Evolutionary conservation across 1,140 invertebrate species (phyloP), one percentile per base, ranked within the genome.

Genomic region (Bombus superbus): DNA sequence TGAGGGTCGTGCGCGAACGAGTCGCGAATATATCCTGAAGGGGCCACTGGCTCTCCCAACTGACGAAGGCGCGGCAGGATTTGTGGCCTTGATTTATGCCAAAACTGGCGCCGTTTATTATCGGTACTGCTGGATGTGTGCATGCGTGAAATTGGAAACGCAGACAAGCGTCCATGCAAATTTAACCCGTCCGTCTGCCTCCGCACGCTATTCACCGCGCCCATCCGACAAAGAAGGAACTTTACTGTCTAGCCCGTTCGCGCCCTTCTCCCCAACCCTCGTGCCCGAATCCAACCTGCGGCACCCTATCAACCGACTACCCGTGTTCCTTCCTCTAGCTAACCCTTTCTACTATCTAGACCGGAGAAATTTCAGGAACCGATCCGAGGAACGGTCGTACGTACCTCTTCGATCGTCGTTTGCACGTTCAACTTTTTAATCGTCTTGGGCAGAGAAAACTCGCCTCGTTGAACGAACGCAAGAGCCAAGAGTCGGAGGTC

Each of bases 71-170:
- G 89, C 84, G 78, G 57, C 85, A 90, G 87, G 81, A 88, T 89
- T 91, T 89, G 91, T 87, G 92, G 91, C 86, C 92, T 94, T 94
- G 93, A 94, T 94, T 94, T 94, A 94, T 93, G 91, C 91, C 91
- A 92, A 94, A 94, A 93, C 91, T 91, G 92, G 89, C 81, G 93
- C 89, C 93, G 94, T 94, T 94, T 94, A 94, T 94, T 94, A 94
- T 94, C 93, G 91, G 90, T 88, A 91, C 90, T 84, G 92, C 69
- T 93, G 92, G 82, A 92, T 93, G 93, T 93, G 92, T 93, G 93
- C 93, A 94, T 94, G 94, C 93, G 93, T 94, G 93, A 94, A 94
- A 94, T 94, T 94, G 93, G 93, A 94, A 94, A 93, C 92, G 94
- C 93, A 93, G 93, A 93, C 93, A 93, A 93, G 93, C 92, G 92